These are phyloP conservation scores for Phalacrocorax carbo DNA, from an alignment of 2,113 vertebrate species.

Conservation along the genomic window DNA sequence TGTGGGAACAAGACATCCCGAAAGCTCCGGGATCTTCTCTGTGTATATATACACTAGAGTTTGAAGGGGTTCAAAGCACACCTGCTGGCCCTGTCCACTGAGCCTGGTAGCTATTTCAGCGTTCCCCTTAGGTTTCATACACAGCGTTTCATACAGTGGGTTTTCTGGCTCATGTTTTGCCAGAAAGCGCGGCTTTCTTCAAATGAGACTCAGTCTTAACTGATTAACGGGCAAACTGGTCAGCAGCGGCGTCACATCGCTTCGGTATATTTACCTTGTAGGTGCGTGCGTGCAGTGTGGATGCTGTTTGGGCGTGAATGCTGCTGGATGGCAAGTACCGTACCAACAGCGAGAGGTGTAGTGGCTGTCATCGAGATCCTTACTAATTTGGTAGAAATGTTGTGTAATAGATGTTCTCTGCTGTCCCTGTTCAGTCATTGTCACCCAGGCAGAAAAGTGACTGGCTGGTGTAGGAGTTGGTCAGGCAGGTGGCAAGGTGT, in stretches of 20 bases:
- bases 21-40: not conserved
- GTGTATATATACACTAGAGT: not conserved
- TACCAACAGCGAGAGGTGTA: not conserved
- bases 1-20: not conserved
- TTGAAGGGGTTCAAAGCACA: not conserved
- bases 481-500: not conserved
- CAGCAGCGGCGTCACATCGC: fast-evolving
- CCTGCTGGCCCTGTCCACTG: no score
- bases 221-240: no score
- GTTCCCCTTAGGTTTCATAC: not conserved
- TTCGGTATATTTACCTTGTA: no score
- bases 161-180: not conserved
- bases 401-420: not conserved
- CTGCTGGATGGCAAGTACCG: not conserved
- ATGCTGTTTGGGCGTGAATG: not conserved
- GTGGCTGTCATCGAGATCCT: fast-evolving
- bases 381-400: not conserved
- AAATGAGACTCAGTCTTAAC: fast-evolving
- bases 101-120: not conserved
- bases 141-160: fast-evolving
- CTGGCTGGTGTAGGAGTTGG: not conserved
- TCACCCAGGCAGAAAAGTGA: fast-evolving
- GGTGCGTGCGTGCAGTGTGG: not conserved
- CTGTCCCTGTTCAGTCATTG: fast-evolving
- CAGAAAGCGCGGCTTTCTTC: not conserved